Base-by-base conservation (phyloP, 2,113 vertebrate genomes). In the Coreoperca whiteheadi region DNA sequence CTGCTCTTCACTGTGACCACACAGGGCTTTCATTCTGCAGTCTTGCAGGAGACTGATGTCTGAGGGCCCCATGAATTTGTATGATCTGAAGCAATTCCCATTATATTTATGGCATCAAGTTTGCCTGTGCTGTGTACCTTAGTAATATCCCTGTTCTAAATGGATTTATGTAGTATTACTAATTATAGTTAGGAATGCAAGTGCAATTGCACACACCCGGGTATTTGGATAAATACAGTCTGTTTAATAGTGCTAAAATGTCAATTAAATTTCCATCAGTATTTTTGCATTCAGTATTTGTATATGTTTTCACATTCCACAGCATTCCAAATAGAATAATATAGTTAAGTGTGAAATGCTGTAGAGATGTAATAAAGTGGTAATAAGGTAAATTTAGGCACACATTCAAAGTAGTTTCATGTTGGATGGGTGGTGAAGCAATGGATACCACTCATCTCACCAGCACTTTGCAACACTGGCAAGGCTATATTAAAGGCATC, bases 1-100 rank as follows among this genome's bases (percentile, higher is more conserved):
- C 71, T 87, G 67, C 73, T 79, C 64, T 74, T 64, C 46, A n/a
- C 64, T 78, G 74, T 87, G 82, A 79, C 82, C 86, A 85, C 88
- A 89, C 72, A 82, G 30, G 23, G 51, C 73, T 75, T 32, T 77
- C 51, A 78, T 71, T 71, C 64, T 74, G 57, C 70, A n/a, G 88
- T 79, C 61, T 69, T 48, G 1, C 30, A 67, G 48, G 65, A 88
- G 46, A 87, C 43, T 63, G 57, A 34, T 75, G 74, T 66, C 71
- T 50, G 63, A 84, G 37, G 30, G 48, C 34, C 60, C 25, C 21
- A 43, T 82, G 16, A 46, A 68, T 75, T 28, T 37, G 16, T n/a
- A 48, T 61, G n/a, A 75, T 15, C 3, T 25, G 16, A 50, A 39
- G 25, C 16, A 21, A n/a, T n/a, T 53, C 21, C 48, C 6, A 64